phyloP scores from a whole-genome alignment of 2,797 vertebrate genomes.

The Lutjanus campechanus region DNA sequence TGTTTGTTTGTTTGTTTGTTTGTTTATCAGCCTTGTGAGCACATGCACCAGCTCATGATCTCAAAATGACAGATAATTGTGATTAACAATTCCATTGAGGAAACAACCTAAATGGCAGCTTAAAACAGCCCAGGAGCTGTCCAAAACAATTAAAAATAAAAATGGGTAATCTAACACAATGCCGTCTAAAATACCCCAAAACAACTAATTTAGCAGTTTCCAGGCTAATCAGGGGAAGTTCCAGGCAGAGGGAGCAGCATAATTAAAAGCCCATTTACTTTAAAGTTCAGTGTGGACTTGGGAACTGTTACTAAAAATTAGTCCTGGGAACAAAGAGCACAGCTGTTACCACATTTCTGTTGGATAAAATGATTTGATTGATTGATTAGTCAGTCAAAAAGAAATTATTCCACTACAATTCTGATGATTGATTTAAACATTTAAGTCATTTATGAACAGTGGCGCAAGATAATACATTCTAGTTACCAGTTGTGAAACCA shows the following conservation, averaged over 20 bases:
- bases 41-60: no score
- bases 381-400: not conserved
- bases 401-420: not conserved
- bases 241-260: not conserved
- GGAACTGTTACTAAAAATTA: not conserved
- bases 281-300: not conserved
- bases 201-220: not conserved
- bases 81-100: no score
- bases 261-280: slow-evolving; percentile 3
- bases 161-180: not conserved
- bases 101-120: not conserved
- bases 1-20: no score
- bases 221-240: not conserved
- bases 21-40: no score
- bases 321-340: not conserved
- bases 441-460: not conserved
- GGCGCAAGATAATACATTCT: no score
- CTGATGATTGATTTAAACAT: not conserved
- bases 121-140: not conserved
- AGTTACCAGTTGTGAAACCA: no score
- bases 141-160: not conserved
- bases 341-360: not conserved
- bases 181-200: not conserved
- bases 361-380: not conserved
- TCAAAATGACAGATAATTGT: no score